A percentile compares a stretch with the other conserved stretches of the same genome.
Evolutionary conservation across 2,113 vertebrate species (phyloP).

Genomic region (Lepus europaeus): DNA sequence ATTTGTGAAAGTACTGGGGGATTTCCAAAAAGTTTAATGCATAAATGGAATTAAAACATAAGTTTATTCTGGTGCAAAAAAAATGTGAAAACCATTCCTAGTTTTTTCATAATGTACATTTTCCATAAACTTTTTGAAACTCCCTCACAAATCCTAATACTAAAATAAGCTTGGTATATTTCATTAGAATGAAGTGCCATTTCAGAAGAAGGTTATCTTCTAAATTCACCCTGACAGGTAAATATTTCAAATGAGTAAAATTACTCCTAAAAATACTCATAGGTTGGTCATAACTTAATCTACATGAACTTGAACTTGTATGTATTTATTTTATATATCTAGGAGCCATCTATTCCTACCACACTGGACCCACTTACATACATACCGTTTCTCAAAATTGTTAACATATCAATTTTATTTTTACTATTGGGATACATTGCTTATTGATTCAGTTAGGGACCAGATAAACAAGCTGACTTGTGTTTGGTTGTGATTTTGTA

Average conservation of each 20-base stretch:
- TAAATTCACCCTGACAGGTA: neutral
- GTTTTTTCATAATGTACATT: too few relatives aligned
- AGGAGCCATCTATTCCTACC: neutral
- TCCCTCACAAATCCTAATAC: neutral
- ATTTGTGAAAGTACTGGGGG: neutral
- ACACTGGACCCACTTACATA: neutral
- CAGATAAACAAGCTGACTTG: neutral
- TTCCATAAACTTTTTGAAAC: too few relatives aligned
- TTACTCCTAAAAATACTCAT: constrained; percentile 33
- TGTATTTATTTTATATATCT: constrained; percentile 25
- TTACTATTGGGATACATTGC: neutral
- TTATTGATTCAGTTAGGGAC: neutral
- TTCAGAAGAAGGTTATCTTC: constrained; percentile 1
- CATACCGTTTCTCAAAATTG: constrained; percentile 12
- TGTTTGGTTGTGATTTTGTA: neutral
- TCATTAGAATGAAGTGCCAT: neutral
- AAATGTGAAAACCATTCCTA: too few relatives aligned
- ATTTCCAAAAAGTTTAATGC: too few relatives aligned
- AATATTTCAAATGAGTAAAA: constrained; percentile 32
- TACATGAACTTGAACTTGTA: neutral
- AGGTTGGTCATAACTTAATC: constrained; percentile 1
- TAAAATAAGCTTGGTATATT: constrained; percentile 34
- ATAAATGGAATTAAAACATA: too few relatives aligned
- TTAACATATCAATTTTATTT: neutral
- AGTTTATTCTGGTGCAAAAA: too few relatives aligned